Base-by-base conservation (phyloP, 2,797 vertebrate genomes). In the Lophotriccus pileatus region DNA sequence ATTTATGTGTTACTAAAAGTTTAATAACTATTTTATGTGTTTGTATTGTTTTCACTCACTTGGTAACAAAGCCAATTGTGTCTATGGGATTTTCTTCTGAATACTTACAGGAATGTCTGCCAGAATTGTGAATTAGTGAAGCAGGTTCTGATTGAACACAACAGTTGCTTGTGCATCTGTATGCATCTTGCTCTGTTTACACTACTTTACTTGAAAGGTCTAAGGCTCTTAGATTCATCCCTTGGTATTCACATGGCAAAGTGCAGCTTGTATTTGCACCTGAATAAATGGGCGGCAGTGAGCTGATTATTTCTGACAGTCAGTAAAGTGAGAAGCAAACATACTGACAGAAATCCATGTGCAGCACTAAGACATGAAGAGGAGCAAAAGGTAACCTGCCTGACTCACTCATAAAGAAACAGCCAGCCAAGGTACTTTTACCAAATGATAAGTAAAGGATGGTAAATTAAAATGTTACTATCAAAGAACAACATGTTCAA, bases 231-330 rank as follows among this genome's bases (percentile, higher is more conserved):
- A 87, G 77, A 66, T 72, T 60, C 75, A 70, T 80, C 81, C 89
- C 86, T 95, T 97, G 93, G 90, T 66, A 91, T 87, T 94, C 53
- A 84, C 62, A 89, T 34, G 68, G 73, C 82, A 95, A 95, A 97
- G 87, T 46, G 80, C 78, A 90, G 66, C 89, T 92, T 86, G 74
- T 55, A 22, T 97, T 96, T 93, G 82, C 93, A 96, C 96, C 91
- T 96, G 96, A 89, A 80, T 78, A 88, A 95, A 87, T 53, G 77
- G 85, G 76, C 96, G 84, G 74, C 50, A 63, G 82, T 50, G 79
- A 91, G 79, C 63, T 97, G 95, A 97, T 97, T 96, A 91, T 96
- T 97, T 96, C 85, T 96, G 97, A 95, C 97, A 97, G 93, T n/a
- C 19, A 50, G 41, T 89, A 92, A 96, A 95, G 89, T 6, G 28